Evolutionary conservation across 2,797 vertebrate genomes (phyloP), one percentile per base, ranked within the genome.

Genomic region (Clarias fuscus): DNA sequence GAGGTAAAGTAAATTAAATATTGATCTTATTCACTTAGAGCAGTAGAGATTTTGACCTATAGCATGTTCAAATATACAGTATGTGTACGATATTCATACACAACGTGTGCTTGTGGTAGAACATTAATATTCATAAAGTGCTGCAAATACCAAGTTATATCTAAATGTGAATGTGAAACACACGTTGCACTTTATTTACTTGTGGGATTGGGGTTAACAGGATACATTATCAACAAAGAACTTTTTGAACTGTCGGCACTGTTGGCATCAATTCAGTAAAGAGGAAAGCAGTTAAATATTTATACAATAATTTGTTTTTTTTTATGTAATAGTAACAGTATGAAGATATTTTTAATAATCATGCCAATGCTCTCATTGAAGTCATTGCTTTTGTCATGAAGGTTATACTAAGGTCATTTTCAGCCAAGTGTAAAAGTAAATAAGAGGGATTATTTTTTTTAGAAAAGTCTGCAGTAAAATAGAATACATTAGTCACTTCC

Each of bases 151-250:
- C 8, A 56, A 18, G 7, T 18, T 56, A 20, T 22, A 61, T 59
- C 22, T 79, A 79, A 61, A 62, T 79, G 15, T 59, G 30, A n/a
- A 62, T 62, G 27, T 65, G 37, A 24, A 24, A 43, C 6, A 10
- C 37, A 14, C 18, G 61, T 59, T 79, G 27, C 64, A 53, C n/a
- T 40, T 27, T 53, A 24, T 59, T 59, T 8, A 3, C 6, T 59
- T 3, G 14, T 85, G 84, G 87, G 84, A 85, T 82, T 5, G 70
- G 85, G 73, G 87, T 87, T 85, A 91, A 92, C 87, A n/a, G 82
- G 85, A 88, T 85, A 85, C 10, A 62, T 86, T 90, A 89, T 91
- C 85, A 81, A 48, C 73, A 82, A 78, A 56, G 43, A 70, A 86
- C 87, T 56, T 84, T 10, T 48, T 48, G 43, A 48, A 48, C 43